Evolutionary conservation across 2,113 vertebrate species (phyloP).

Genomic region (Triplophysa rosa): DNA sequence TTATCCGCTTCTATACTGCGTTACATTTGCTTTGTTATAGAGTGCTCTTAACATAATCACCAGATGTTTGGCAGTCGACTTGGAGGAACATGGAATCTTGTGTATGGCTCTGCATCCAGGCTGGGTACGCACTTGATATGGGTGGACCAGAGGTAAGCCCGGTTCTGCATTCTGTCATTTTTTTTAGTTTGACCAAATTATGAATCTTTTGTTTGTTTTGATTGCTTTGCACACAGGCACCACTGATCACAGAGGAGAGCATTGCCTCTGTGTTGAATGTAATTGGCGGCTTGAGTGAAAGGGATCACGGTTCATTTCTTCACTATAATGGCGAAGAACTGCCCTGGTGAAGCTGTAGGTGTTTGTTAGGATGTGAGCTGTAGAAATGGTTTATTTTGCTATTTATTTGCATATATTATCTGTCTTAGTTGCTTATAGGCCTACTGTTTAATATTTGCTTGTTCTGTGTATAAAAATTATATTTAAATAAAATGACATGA

Average conservation of each 20-base stretch:
- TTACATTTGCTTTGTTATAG: conserved; percentile 43
- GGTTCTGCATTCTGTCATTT: background rate
- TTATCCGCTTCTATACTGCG: background rate
- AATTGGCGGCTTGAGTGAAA: conserved; percentile 66
- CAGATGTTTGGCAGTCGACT: conserved; percentile 66
- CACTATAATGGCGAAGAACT: conserved; percentile 64
- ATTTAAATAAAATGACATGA: too few relatives aligned
- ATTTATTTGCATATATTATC: background rate
- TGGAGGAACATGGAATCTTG: conserved; percentile 67
- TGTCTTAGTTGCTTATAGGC: too few relatives aligned
- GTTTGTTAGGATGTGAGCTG: background rate
- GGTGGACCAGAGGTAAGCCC: conserved; percentile 64
- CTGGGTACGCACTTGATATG: conserved; percentile 73
- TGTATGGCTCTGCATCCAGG: conserved; percentile 69
- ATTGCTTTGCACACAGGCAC: conserved; percentile 55
- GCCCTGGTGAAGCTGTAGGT: conserved; percentile 63
- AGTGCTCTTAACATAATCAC: conserved; percentile 71
- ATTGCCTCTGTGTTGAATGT: conserved; percentile 64
- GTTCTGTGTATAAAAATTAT: background rate
- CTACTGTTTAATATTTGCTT: background rate
- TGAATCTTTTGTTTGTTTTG: background rate
- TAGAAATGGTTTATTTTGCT: background rate
- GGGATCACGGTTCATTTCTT: conserved; percentile 71
- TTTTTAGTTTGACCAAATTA: background rate
- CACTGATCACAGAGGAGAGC: conserved; percentile 67